Evolutionary conservation across 2,797 vertebrate species (phyloP), one percentile per base, ranked within the genome.

Genomic region (Pelodytes ibericus): DNA sequence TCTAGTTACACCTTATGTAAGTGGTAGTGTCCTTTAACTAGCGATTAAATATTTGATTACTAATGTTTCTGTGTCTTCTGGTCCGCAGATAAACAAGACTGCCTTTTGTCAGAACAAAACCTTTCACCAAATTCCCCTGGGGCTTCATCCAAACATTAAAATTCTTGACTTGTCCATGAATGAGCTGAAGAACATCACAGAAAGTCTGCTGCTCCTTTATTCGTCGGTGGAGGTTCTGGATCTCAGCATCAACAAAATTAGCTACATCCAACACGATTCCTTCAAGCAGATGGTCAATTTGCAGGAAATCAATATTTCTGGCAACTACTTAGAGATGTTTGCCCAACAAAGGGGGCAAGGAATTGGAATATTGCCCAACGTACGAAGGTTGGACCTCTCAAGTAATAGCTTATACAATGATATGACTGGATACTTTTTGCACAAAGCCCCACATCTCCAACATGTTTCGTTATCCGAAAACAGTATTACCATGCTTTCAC

Each of bases 161-260:
- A 89, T 78, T 80, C 89, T 99, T 24, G 90, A 98, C 82, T 89
- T 98, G 3, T 99, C 97, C 0, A 83, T 80, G n/a, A 99, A 99
- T 82, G 87, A 91, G 81, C 91, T 99, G 39, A 89, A 87, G 76
- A 96, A 93, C 63, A 84, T 99, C 73, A 90, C 88, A 8, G 77
- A 81, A 53, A 90, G 86, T 2, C 89, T 93, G 0, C 80, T 96
- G n/a, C 83, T 87, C 0, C 85, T 84, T 74, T 94, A 91, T 69
- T 84, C 70, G 0, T 84, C 80, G 2, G 83, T 98, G 41, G 93
- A 81, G 11, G 88, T 83, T 27, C 89, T 99, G 71, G 93, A 95
- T 65, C 89, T 99, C 18, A 94, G 91, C 65, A 81, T 84, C 7
- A 99, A 99, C 75, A 90, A 90, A 85, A 95, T 99, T 62, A 89